These are phyloP conservation scores for Stenichneumon culpator DNA, from an alignment of 2,888 invertebrate species.

Conservation along the genomic window DNA sequence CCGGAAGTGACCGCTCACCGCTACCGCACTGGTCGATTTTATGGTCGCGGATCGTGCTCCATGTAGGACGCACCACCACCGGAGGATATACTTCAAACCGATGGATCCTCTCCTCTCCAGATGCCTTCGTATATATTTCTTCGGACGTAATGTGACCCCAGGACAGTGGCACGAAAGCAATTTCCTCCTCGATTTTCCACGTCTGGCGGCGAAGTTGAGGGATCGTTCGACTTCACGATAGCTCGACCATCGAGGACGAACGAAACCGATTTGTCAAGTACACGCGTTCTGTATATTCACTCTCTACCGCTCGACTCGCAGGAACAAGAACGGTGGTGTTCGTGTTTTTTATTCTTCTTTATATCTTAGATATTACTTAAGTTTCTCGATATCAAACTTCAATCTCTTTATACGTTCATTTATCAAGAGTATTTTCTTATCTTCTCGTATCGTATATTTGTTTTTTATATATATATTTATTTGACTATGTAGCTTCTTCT, in stretches of 20 bases:
- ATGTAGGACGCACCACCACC: background rate
- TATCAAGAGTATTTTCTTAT: background rate
- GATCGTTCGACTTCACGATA: conserved; percentile 42
- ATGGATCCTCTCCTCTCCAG: conserved; percentile 29
- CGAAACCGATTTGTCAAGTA: conserved; percentile 42
- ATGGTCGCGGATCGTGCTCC: background rate
- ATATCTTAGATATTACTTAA: conserved; percentile 8
- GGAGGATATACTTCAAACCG: conserved; percentile 20
- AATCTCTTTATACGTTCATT: conserved; percentile 15
- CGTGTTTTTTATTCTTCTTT: background rate
- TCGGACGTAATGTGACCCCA: conserved; percentile 26
- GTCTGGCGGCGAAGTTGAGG: conserved; percentile 32
- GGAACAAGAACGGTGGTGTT: background rate
- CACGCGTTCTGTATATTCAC: background rate
- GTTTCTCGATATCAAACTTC: conserved; percentile 33
- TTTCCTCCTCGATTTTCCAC: conserved; percentile 49
- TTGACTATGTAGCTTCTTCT: too few species aligned
- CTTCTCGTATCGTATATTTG: background rate
- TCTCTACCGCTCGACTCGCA: background rate
- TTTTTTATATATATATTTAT: background rate
- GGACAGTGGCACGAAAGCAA: conserved; percentile 22
- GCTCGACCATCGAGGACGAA: conserved; percentile 25
- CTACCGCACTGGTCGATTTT: background rate
- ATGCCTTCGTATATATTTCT: conserved; percentile 53
- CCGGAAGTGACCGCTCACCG: background rate